Percentiles rank a stretch among this genome's conserved stretches.
Conservation (phyloP, 2,797 vertebrate species). For the Apogon talboti region DNA sequence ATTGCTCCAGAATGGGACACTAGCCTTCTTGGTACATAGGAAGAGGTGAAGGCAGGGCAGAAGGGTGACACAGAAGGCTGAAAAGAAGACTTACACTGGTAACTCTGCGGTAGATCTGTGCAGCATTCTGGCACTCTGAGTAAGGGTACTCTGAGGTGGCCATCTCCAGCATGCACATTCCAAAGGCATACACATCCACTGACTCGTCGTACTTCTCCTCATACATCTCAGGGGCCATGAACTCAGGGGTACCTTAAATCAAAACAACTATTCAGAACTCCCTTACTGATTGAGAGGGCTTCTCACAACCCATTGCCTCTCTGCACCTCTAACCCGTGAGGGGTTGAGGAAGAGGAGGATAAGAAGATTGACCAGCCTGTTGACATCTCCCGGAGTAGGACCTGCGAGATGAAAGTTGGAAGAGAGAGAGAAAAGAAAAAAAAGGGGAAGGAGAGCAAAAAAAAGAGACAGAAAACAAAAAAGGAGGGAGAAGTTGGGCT, state of each 20-base stretch:
- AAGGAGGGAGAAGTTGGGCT: constrained; percentile 87
- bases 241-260: constrained; percentile 99
- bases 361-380: constrained; percentile 74
- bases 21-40: constrained; percentile 68
- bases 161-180: constrained; percentile 99
- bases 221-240: constrained; percentile 99
- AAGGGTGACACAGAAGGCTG: constrained; percentile 61
- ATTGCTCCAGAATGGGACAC: constrained; percentile 58
- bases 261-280: constrained; percentile 98
- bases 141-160: constrained; percentile 99
- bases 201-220: constrained; percentile 99
- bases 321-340: constrained; percentile 83
- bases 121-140: constrained; percentile 99
- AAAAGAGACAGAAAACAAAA: constrained; percentile 78
- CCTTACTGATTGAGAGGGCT: constrained; percentile 85
- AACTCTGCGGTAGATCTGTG: constrained; percentile 99
- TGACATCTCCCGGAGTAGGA: constrained; percentile 71
- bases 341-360: constrained; percentile 83
- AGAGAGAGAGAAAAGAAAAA: constrained; percentile 71
- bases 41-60: constrained; percentile 63
- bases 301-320: constrained; percentile 84
- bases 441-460: constrained; percentile 65
- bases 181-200: constrained; percentile 99
- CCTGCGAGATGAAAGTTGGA: constrained; percentile 84
- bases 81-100: constrained; percentile 94